phyloP scores from a whole-genome alignment of 2,888 invertebrate species.

The Hanleya hanleyi region DNA sequence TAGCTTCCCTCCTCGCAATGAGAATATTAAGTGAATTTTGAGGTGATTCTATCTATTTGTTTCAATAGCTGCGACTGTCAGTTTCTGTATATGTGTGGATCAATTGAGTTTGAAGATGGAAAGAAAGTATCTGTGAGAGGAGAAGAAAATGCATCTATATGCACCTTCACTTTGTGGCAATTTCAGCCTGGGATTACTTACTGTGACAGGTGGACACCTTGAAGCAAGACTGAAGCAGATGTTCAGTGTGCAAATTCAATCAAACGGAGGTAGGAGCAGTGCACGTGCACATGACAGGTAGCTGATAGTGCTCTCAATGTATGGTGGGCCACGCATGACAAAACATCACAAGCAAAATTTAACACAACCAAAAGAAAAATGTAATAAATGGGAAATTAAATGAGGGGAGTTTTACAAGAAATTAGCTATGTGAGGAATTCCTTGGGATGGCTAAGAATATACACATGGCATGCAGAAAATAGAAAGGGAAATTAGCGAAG shows the following conservation, averaged over 20 bases:
- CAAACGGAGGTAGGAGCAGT: background rate
- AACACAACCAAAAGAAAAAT: background rate
- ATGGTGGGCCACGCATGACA: background rate
- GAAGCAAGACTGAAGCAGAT: background rate
- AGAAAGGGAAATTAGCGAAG: background rate
- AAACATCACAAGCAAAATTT: background rate
- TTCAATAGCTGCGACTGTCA: too few species aligned
- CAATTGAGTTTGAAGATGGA: too few species aligned
- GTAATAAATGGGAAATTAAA: background rate
- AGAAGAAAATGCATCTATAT: constrained; percentile 1
- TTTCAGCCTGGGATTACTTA: background rate
- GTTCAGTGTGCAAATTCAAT: background rate
- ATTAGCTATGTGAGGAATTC: background rate
- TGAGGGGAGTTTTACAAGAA: background rate
- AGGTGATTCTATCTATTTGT: too few species aligned
- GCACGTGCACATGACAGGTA: constrained; percentile 4
- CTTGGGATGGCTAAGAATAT: background rate
- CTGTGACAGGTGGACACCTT: background rate
- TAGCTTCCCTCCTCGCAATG: too few species aligned
- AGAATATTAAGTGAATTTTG: too few species aligned
- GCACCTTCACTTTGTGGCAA: constrained; percentile 6
- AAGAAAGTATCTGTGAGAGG: too few species aligned
- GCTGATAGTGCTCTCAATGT: background rate
- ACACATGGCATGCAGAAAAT: background rate
- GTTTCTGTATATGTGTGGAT: too few species aligned